Evolutionary conservation across 2,797 vertebrate genomes (phyloP).

Genomic region (Rhinogobio ventralis): DNA sequence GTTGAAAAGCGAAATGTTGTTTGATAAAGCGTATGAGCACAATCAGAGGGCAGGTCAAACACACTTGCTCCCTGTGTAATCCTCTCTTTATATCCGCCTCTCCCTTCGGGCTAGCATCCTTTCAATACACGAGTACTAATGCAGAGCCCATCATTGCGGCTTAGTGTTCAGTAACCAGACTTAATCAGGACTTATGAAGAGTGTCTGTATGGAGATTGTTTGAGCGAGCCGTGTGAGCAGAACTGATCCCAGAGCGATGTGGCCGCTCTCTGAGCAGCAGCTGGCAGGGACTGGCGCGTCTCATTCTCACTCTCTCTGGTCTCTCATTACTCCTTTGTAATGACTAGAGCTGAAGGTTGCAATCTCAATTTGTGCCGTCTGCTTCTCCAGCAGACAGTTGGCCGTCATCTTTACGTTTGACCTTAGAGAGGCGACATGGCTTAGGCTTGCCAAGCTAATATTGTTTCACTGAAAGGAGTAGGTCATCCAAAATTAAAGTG

Average conservation of each 20-base stretch:
- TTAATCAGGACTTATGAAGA: conserved; percentile 44
- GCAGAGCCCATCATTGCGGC: conserved; percentile 19
- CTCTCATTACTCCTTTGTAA: conserved; percentile 76
- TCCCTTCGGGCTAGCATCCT: not conserved
- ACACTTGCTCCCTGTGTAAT: conserved; percentile 1
- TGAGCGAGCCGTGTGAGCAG: conserved; percentile 71
- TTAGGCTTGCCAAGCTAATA: conserved; percentile 6
- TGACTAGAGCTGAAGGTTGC: conserved; percentile 71
- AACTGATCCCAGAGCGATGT: conserved; percentile 63
- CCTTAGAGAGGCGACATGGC: conserved; percentile 28
- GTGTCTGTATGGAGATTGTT: conserved; percentile 62
- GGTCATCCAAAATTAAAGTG: conserved; percentile 13
- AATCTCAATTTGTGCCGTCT: conserved; percentile 66
- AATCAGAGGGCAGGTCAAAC: conserved; percentile 7
- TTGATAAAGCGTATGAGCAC: not conserved
- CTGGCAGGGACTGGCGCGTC: conserved; percentile 63
- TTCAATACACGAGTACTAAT: conserved; percentile 19
- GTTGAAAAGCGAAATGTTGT: not conserved
- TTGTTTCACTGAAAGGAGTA: conserved; percentile 23
- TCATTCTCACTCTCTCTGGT: conserved; percentile 49
- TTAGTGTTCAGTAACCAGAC: conserved; percentile 40
- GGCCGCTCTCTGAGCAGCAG: conserved; percentile 61
- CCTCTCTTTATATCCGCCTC: conserved; percentile 15
- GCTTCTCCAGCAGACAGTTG: conserved; percentile 54
- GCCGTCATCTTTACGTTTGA: conserved; percentile 53